Evolutionary conservation across 1,140 invertebrate species (phyloP).

Genomic region (Probaryconus sp.): DNA sequence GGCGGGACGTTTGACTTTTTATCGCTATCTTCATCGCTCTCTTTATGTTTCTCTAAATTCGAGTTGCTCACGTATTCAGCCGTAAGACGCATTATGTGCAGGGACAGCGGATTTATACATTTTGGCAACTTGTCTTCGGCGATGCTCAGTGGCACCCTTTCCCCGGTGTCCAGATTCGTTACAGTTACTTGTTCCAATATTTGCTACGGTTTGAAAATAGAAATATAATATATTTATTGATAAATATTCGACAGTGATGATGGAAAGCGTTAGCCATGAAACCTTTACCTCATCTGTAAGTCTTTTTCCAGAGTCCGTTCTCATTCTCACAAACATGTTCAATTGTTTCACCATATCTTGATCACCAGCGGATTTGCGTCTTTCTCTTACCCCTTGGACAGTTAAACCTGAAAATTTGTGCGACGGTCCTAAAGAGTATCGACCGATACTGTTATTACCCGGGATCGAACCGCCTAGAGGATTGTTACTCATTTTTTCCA

Average conservation of each 20-base stretch:
- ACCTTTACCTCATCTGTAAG: slow-evolving; percentile 85
- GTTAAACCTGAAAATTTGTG: slow-evolving; percentile 74
- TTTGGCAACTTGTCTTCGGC: slow-evolving; percentile 94
- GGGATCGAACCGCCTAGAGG: slow-evolving; percentile 75
- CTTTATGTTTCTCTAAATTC: slow-evolving; percentile 85
- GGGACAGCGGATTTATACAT: slow-evolving; percentile 91
- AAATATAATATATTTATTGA: slow-evolving; percentile 7
- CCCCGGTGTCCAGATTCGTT: slow-evolving; percentile 95
- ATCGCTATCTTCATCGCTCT: slow-evolving; percentile 91
- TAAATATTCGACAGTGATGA: no score
- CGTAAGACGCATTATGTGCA: slow-evolving; percentile 96
- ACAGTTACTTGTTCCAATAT: slow-evolving; percentile 96
- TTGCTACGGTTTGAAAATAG: slow-evolving; percentile 81
- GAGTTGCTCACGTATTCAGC: slow-evolving; percentile 91
- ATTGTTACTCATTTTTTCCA: slow-evolving; percentile 71
- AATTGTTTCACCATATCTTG: slow-evolving; percentile 84
- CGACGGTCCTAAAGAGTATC: slow-evolving; percentile 79
- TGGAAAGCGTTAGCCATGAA: background rate
- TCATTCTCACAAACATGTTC: slow-evolving; percentile 87
- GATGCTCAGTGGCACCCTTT: slow-evolving; percentile 90
- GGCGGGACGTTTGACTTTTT: slow-evolving; percentile 83
- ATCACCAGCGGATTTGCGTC: slow-evolving; percentile 85
- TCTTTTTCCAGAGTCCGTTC: slow-evolving; percentile 90
- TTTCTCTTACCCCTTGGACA: slow-evolving; percentile 80
- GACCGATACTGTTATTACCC: slow-evolving; percentile 80